Evolutionary conservation across 2,797 vertebrate species (phyloP).

Genomic region (Selene dorsalis): DNA sequence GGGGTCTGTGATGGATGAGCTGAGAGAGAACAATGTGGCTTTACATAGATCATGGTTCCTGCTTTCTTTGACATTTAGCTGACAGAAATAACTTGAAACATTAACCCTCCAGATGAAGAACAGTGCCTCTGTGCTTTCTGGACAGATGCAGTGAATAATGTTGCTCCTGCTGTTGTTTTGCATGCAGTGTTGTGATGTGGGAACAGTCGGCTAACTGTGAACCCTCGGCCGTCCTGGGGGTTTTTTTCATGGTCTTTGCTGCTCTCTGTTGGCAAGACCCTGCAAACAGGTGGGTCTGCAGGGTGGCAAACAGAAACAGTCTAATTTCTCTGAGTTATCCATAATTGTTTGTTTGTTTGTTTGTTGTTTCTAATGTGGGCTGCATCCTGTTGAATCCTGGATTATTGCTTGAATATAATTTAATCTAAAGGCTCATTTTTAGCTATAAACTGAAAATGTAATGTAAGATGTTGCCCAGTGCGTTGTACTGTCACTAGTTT

Average conservation of each 20-base stretch:
- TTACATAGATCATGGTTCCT: conserved; percentile 12
- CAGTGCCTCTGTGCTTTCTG: too few relatives aligned
- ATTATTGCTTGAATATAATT: neutral
- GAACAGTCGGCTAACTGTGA: neutral
- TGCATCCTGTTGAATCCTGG: neutral
- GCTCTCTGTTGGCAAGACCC: conserved; percentile 55
- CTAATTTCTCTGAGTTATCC: neutral
- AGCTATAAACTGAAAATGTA: too few relatives aligned
- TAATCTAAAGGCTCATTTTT: neutral
- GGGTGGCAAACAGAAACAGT: neutral
- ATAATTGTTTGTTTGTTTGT: neutral
- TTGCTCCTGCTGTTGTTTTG: neutral
- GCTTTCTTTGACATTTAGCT: neutral
- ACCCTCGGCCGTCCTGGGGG: too few relatives aligned
- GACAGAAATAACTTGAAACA: neutral
- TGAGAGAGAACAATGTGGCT: conserved; percentile 17
- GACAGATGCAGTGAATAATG: neutral
- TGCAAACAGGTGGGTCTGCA: neutral
- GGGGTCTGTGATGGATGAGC: conserved; percentile 18
- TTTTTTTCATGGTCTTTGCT: conserved; percentile 48
- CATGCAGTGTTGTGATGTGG: neutral
- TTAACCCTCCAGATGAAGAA: neutral
- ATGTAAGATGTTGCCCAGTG: neutral
- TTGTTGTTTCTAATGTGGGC: neutral
- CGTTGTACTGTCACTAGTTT: neutral